Evolutionary conservation across 2,888 invertebrate species (phyloP).

Genomic region (Noctuana brunneofusca): DNA sequence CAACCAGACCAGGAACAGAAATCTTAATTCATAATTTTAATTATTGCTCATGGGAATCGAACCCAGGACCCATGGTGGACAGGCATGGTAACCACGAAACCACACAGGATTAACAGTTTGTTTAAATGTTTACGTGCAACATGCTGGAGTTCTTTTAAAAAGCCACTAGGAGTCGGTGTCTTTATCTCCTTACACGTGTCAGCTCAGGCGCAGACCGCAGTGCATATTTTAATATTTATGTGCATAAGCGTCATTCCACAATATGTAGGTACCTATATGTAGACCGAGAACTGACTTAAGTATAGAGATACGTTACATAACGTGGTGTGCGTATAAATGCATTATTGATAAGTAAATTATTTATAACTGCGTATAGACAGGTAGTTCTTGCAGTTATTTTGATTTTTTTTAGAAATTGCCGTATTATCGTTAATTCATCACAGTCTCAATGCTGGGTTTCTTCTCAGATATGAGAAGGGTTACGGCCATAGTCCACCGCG

Average conservation of each 20-base stretch:
- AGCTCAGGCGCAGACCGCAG: slow-evolving; percentile 8
- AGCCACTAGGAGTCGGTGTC: slow-evolving; percentile 1
- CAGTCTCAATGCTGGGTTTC: no score
- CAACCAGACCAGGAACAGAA: no score
- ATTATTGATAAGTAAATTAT: not conserved
- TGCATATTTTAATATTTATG: slow-evolving; percentile 10
- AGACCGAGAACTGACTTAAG: not conserved
- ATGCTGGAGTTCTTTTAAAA: not conserved
- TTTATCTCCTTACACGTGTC: slow-evolving; percentile 9
- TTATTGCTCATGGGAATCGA: no score
- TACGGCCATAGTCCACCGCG: no score
- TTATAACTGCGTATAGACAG: not conserved
- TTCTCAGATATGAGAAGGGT: no score
- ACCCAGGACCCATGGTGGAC: no score
- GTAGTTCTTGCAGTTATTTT: not conserved
- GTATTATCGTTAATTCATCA: no score
- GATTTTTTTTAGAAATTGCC: no score
- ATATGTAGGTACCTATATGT: not conserved
- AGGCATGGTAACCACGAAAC: no score
- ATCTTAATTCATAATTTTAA: no score
- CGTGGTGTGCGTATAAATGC: not conserved
- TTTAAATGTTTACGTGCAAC: not conserved
- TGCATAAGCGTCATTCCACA: slow-evolving; percentile 2
- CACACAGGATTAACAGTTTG: not conserved
- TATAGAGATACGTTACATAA: not conserved